Conservation (phyloP, 2,888 invertebrate genomes). For the Diogma glabrata region DNA sequence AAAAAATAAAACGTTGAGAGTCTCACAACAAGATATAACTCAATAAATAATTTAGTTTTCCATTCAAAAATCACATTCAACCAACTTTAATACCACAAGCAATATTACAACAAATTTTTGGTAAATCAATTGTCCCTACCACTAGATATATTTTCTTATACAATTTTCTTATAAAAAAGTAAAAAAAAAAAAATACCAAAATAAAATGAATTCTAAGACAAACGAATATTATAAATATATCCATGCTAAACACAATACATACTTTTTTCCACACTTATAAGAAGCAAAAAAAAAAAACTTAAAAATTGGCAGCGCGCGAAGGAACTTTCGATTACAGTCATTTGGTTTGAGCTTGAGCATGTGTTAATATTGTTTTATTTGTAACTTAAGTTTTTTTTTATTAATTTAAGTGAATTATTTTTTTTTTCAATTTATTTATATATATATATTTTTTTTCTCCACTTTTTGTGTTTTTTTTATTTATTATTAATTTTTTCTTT, state of each 20-base stretch:
- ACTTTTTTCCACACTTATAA: no score
- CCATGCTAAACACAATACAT: not conserved
- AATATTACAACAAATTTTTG: no score
- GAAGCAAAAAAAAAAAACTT: no score
- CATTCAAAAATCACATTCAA: no score
- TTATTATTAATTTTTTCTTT: not conserved
- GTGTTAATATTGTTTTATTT: conserved; percentile 26
- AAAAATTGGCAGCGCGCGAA: conserved; percentile 9
- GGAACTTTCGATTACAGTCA: conserved; percentile 36
- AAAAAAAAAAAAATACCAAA: not conserved
- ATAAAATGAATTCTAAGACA: not conserved
- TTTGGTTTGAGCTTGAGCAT: conserved; percentile 38
- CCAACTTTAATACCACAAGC: no score
- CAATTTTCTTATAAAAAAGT: no score
- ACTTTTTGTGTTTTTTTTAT: not conserved
- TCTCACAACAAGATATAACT: no score
- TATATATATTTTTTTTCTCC: conserved; percentile 11
- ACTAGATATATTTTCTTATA: no score
- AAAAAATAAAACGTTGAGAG: no score
- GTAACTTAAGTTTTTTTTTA: conserved; percentile 1
- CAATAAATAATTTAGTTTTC: no score
- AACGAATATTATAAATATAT: not conserved
- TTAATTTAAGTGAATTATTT: conserved; percentile 4
- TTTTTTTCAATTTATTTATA: conserved; percentile 5
- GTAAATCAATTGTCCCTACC: no score